Conservation (phyloP, 1,140 invertebrate genomes). For the Zaprionus ornatus region DNA sequence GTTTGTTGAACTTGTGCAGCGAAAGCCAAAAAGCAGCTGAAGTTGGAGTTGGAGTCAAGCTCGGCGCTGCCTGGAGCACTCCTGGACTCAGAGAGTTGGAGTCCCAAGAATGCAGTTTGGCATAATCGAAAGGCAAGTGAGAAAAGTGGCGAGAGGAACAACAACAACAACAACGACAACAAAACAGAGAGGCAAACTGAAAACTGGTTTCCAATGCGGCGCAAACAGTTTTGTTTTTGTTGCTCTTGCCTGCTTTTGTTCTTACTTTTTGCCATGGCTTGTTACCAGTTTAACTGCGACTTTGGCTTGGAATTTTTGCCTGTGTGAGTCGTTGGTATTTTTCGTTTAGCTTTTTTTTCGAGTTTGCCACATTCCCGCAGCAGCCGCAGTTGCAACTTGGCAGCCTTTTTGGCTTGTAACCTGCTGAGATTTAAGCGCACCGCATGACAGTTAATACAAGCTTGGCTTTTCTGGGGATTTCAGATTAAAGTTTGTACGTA, state of each 20-base stretch:
- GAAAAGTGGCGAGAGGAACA: conserved; percentile 54
- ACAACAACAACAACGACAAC: background rate
- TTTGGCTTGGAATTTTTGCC: conserved; percentile 53
- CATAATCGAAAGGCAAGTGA: conserved; percentile 78
- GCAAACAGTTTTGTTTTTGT: conserved; percentile 22
- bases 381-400: conserved; percentile 14
- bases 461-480: background rate
- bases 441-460: conserved; percentile 11
- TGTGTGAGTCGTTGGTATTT: conserved; percentile 21
- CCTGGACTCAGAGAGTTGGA: conserved; percentile 23
- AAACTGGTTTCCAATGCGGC: conserved; percentile 60
- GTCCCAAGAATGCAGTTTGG: conserved; percentile 74
- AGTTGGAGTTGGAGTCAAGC: conserved; percentile 21
- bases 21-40: conserved; percentile 31
- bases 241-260: conserved; percentile 53
- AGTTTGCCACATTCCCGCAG: conserved; percentile 18
- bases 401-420: conserved; percentile 36
- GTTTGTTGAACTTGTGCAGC: conserved; percentile 64
- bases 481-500: background rate
- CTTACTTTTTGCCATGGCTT: conserved; percentile 69
- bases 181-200: background rate
- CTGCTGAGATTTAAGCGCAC: conserved; percentile 57
- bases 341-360: conserved; percentile 40
- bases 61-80: conserved; percentile 27
- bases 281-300: conserved; percentile 63